Conservation (phyloP, 1,140 invertebrate species). For the Hycleus cichorii region DNA sequence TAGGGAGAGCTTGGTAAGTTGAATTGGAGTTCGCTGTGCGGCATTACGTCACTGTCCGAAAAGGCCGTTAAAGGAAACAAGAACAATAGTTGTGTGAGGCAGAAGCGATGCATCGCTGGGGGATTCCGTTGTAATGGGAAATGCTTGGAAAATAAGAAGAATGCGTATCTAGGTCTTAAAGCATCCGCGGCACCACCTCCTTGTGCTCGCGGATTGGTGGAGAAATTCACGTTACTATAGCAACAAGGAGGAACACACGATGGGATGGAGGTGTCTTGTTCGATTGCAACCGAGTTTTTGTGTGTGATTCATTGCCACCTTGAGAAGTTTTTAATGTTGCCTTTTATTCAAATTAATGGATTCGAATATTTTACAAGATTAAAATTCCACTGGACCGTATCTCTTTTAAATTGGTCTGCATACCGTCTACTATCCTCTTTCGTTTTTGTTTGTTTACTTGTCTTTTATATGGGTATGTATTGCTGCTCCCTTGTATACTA, state of each 20-base stretch:
- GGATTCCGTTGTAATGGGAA: slow-evolving; percentile 29
- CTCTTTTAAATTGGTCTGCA: slow-evolving; percentile 37
- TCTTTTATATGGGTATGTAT: not conserved
- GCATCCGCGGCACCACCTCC: slow-evolving; percentile 35
- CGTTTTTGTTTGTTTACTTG: not conserved
- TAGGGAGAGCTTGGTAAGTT: slow-evolving; percentile 5
- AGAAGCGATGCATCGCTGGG: slow-evolving; percentile 30
- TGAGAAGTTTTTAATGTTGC: slow-evolving; percentile 43
- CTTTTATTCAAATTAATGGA: slow-evolving; percentile 43
- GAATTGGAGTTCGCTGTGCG: slow-evolving; percentile 11
- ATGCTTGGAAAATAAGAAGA: slow-evolving; percentile 24
- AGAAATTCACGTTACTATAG: slow-evolving; percentile 33
- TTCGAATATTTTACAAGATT: slow-evolving; percentile 39
- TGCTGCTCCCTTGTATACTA: not conserved
- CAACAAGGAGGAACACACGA: slow-evolving; percentile 36
- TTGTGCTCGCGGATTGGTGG: slow-evolving; percentile 34
- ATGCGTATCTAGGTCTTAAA: slow-evolving; percentile 37
- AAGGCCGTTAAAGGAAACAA: slow-evolving; percentile 29
- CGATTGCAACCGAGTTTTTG: slow-evolving; percentile 22
- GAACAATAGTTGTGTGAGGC: slow-evolving; percentile 25
- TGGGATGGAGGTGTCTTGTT: slow-evolving; percentile 17
- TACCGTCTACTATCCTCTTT: slow-evolving; percentile 14
- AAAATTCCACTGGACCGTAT: slow-evolving; percentile 32
- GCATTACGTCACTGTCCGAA: slow-evolving; percentile 30
- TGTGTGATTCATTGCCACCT: slow-evolving; percentile 41